Conservation (phyloP, 2,888 invertebrate species). For the Nysson spinosus region DNA sequence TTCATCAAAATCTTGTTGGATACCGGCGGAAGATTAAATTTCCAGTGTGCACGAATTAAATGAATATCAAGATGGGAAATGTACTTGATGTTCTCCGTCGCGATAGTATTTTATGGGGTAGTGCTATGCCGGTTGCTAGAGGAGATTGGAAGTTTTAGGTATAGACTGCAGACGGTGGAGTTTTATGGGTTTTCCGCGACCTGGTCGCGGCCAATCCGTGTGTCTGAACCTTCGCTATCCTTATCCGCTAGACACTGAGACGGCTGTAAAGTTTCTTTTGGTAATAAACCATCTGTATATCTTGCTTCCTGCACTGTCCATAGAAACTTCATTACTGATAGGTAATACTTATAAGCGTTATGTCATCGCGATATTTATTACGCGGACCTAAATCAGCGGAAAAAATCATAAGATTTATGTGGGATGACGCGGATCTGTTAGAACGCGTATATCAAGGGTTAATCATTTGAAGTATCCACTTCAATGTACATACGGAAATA, state of each 20-base stretch:
- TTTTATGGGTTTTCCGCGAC: conserved; percentile 71
- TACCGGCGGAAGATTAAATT: too few relatives aligned
- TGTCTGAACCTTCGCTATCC: conserved; percentile 62
- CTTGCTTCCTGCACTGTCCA: conserved; percentile 29
- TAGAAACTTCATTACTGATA: conserved; percentile 41
- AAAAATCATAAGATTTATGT: conserved; percentile 16
- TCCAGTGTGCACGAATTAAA: background rate
- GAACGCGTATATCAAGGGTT: too few relatives aligned
- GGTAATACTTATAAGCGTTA: conserved; percentile 29
- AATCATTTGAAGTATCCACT: too few relatives aligned
- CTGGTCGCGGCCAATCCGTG: conserved; percentile 60
- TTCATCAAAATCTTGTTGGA: too few relatives aligned
- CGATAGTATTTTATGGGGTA: too few relatives aligned
- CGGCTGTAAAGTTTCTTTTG: conserved; percentile 41
- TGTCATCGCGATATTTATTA: conserved; percentile 26
- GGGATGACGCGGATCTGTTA: too few relatives aligned
- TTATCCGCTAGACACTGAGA: conserved; percentile 28
- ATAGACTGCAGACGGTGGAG: conserved; percentile 60
- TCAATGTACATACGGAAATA: too few relatives aligned
- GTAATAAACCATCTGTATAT: conserved; percentile 45
- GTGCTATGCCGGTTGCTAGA: too few relatives aligned
- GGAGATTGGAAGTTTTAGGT: conserved; percentile 60
- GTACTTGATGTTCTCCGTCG: conserved; percentile 4
- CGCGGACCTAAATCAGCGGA: too few relatives aligned
- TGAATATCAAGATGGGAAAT: background rate